Base-by-base conservation (phyloP, 2,797 vertebrate genomes). In the Microctenopoma lineatum region DNA sequence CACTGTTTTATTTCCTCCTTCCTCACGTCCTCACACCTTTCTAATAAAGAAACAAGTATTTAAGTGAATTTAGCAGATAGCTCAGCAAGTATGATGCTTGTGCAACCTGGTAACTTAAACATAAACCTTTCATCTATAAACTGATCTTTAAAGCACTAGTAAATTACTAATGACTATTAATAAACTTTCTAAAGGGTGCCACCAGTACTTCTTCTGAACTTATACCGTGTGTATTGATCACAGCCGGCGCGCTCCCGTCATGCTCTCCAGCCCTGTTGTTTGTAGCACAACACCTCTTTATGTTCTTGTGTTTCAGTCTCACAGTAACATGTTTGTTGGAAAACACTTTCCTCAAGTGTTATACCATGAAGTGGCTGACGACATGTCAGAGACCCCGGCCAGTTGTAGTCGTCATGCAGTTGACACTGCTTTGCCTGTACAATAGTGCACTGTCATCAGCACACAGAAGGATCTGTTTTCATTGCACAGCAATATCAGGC, bases 401-500 rank as follows among this genome's bases (percentile, higher is more conserved):
- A 80, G 80, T 77, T 52, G 82, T 42, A 52, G 77, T 72, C 80
- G 83, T 92, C 89, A 83, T 89, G 70, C 76, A 66, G 46, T 80
- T 62, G 81, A 53, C 66, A 76, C 73, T 39, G 70, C 73, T 50
- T 6, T 2, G 64, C 34, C 66, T 76, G 75, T 53, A 94, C 93
- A 94, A 93, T 91, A 85, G 87, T 56, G 42, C 52, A 13, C 84
- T 93, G 91, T 93, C 68, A 80, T 81, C 59, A 77, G 80, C 67
- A 89, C 90, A 93, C 91, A 83, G 79, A 66, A 76, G 62, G 76
- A 78, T 75, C 86, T 93, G 87, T 94, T 87, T 81, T 79, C 84
- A 89, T 88, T 74, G 81, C 76, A 47, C 83, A 87, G 81, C 83
- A 87, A 81, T 89, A 90, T 90, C 84, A 75, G 71, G 60, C 80